Base-by-base conservation (phyloP, 2,888 invertebrate species). In the Herminia tarsipennalis region DNA sequence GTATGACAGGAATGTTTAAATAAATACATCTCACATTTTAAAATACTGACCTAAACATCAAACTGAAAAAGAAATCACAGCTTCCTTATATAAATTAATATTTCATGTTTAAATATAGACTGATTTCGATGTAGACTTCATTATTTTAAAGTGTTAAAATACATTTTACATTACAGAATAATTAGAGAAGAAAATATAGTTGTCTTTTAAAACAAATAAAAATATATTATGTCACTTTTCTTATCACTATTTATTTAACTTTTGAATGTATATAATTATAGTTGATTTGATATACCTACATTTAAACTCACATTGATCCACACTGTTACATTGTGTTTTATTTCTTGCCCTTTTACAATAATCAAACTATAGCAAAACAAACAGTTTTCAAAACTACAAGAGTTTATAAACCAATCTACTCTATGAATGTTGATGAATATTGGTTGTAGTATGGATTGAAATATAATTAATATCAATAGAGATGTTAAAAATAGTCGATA, bases 1-100 rank as follows among this genome's bases (percentile, higher is more conserved):
- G 37, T 38, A 43, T 44, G 59, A 63, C 67, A 73, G 84, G 84
- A 85, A 85, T 84, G 86, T 73, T 54, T 25, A 69, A 80, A 82
- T 83, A 81, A 48, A 63, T 66, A 59, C 40, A 56, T 47, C 42
- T 37, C 32, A 20, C 42, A 45, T 38, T 49, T 40, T 43, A 51
- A 62, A 64, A 66, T 66, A 69, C 54, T 57, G 62, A 63, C 56
- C 56, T 47, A 64, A 57, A 54, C 36, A 50, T 53, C 37, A 36
- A 50, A 41, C 44, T 40, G 60, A 58, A 62, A 56, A 52, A 52
- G 32, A 27, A 68, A 64, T 66, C 56, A 64, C 69, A 66, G 52
- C 40, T 55, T 55, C 45, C 12, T 47, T 35, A 57, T 43, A 53
- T 51, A 64, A 47, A 55, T 55, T 53, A 49, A 32, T 56, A 48